Evolutionary conservation across 2,113 vertebrate species (phyloP), one percentile per base, ranked within the genome.

Genomic region (Trichechus manatus): DNA sequence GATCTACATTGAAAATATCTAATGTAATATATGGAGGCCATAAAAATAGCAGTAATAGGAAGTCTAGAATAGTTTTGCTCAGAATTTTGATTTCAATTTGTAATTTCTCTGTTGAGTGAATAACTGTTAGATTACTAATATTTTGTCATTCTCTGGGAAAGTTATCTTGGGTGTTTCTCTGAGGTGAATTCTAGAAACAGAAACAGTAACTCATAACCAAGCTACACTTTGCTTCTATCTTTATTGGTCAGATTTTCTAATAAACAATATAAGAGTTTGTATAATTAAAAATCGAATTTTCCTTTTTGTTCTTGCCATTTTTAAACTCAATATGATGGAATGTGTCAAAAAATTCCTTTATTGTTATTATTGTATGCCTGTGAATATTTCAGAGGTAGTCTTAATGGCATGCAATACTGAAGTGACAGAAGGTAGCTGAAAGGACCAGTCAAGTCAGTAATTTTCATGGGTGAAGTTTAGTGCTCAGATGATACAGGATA

Each of bases 401-500:
- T 79, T 95, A 95, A 92, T 77, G 19, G 6, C 0, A 22, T 39
- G 70, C 70, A 66, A 50, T 39, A 68, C n/a, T 93, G 79, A 87
- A 92, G 85, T 92, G 87, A 79, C 23, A 33, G 5, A 81, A 94
- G 47, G 53, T 80, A 93, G 91, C 64, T 68, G 80, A 83, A 93
- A 89, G 82, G 53, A 97, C 56, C 56, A 84, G 68, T 82, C 0
- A 6, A 79, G 82, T 92, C 36, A 17, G 0, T 90, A 66, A 95
- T 94, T 95, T 96, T 75, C 79, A 66, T 74, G 94, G 78, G 15
- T 87, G 63, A 91, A 82, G 94, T 95, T 72, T 42, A 80, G 64
- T 98, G 94, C 63, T 50, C 79, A 50, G 36, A 15, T 88, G 96
- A 89, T 80, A 72, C 74, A 83, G 94, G 95, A 87, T 95, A 96